A percentile compares a stretch with the other conserved stretches of the same genome.
phyloP scores from a whole-genome alignment of 2,113 vertebrate species.

The Heptranchias perlo region DNA sequence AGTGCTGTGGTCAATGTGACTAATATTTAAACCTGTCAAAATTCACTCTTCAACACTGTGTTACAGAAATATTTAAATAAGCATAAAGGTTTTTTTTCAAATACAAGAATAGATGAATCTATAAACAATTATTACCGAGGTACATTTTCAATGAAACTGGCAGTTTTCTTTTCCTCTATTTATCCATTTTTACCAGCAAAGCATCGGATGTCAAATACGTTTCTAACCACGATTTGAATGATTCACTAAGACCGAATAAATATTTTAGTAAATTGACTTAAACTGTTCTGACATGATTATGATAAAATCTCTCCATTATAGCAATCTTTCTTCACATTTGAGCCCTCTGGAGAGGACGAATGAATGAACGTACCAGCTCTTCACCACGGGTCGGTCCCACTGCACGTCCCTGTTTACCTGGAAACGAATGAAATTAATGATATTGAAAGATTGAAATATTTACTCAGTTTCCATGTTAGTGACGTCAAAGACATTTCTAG shows the following conservation, averaged over 20 bases:
- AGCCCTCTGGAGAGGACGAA: not conserved
- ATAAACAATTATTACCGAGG: not conserved
- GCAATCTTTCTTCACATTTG: not conserved
- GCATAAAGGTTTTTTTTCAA: not conserved
- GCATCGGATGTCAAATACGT: not conserved
- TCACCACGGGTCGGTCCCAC: not conserved
- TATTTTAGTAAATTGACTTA: not conserved
- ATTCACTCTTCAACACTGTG: too few species aligned
- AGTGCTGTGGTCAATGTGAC: not conserved
- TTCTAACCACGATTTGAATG: not conserved
- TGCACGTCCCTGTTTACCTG: not conserved
- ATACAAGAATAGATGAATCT: not conserved
- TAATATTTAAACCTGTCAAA: not conserved
- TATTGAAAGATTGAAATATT: not conserved
- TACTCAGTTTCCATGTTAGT: not conserved
- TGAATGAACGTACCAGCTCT: not conserved
- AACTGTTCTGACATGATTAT: not conserved
- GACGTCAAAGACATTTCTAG: not conserved
- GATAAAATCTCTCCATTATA: not conserved
- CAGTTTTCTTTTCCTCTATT: not conserved
- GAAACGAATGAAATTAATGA: not conserved
- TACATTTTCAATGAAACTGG: not conserved
- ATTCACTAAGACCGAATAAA: not conserved
- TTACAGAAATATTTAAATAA: too few species aligned
- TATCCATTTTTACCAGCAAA: too few species aligned